phyloP scores from a whole-genome alignment of 92 coral and sea anemone species.

The Chrysogorgia sp. region DNA sequence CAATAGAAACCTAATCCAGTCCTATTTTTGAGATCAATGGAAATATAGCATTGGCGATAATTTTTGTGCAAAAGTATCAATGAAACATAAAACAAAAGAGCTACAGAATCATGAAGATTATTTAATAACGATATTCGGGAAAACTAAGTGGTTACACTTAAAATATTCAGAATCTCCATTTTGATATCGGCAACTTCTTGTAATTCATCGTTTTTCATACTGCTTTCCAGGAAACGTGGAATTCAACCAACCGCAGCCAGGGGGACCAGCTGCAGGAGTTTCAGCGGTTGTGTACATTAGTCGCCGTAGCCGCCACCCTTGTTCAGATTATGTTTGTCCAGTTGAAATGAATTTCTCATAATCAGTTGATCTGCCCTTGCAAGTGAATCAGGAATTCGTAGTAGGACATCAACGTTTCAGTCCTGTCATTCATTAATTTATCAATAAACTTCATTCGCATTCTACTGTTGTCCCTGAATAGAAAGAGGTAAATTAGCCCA shows the following conservation, averaged over 20 bases:
- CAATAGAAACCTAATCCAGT: too few species aligned
- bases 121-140: background rate
- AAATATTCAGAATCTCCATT: background rate
- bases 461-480: constrained; percentile 87
- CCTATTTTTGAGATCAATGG: too few species aligned
- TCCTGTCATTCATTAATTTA: constrained; percentile 87
- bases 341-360: background rate
- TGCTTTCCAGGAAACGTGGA: background rate
- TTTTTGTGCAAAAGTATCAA: too few species aligned
- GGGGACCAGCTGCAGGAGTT: background rate
- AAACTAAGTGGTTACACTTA: background rate
- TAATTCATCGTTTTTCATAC: background rate
- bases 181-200: background rate
- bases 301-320: background rate
- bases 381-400: constrained; percentile 91
- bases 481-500: background rate
- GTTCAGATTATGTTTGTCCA: background rate
- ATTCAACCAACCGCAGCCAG: background rate
- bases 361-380: constrained; percentile 80
- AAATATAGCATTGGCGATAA: too few species aligned
- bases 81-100: background rate
- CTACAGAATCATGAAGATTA: background rate
- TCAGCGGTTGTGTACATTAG: background rate
- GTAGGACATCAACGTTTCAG: constrained; percentile 98
- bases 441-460: constrained; percentile 79